Conservation (phyloP, 2,797 vertebrate genomes). For the Halcyon smyrnensis region DNA sequence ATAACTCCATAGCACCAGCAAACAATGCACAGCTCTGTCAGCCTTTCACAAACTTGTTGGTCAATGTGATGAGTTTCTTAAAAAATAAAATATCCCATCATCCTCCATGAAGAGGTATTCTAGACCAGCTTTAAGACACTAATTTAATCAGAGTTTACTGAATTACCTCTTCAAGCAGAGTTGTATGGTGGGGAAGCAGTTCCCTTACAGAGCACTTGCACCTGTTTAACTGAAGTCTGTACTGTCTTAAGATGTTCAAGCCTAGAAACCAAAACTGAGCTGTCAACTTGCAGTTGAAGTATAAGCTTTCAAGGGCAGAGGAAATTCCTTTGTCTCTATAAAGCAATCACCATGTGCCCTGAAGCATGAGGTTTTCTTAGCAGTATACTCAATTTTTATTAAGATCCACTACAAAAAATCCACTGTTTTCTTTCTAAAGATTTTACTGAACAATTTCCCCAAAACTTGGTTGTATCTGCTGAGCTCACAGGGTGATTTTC, state of each 20-base stretch:
- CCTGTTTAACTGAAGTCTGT: neutral
- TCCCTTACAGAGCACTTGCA: neutral
- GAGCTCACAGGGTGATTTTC: neutral
- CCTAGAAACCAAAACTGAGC: neutral
- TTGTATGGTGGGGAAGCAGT: neutral
- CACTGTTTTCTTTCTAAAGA: neutral
- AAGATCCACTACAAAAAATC: neutral
- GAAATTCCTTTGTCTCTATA: neutral
- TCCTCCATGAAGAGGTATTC: slow-evolving; percentile 21
- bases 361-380: neutral
- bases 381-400: neutral
- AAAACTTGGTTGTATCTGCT: neutral
- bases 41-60: slow-evolving; percentile 10
- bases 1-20: neutral
- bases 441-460: neutral
- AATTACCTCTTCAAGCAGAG: neutral
- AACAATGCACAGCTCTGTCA: slow-evolving; percentile 29
- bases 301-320: neutral
- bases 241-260: neutral
- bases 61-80: neutral
- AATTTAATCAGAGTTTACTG: neutral
- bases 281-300: neutral
- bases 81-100: slow-evolving; percentile 26
- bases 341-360: neutral
- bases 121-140: neutral